phyloP scores from a whole-genome alignment of 2,113 vertebrate species.

The Calonectris borealis region DNA sequence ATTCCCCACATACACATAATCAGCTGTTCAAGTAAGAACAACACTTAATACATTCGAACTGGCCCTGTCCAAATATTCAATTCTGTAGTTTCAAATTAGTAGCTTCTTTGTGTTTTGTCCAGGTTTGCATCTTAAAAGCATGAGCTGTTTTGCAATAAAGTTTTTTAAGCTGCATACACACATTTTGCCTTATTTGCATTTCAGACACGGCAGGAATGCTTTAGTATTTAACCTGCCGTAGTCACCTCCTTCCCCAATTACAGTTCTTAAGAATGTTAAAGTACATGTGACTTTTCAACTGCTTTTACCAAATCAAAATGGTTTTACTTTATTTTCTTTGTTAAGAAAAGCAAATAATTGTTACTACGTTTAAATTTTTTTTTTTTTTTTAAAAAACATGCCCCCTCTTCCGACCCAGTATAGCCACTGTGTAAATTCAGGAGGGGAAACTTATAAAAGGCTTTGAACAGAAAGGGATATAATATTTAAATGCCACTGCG shows the following conservation, averaged over 20 bases:
- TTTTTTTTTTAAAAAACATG: too few species aligned
- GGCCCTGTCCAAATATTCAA: background rate
- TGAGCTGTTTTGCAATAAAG: background rate
- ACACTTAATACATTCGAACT: background rate
- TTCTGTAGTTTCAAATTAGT: background rate
- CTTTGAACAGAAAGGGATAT: background rate
- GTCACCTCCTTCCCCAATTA: background rate
- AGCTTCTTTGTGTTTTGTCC: background rate
- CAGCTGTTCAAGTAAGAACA: background rate
- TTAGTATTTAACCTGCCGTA: background rate
- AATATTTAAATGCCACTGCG: background rate
- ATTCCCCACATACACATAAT: background rate
- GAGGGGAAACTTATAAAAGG: background rate
- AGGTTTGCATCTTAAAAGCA: background rate
- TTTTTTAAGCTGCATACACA: background rate
- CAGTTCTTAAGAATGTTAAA: background rate
- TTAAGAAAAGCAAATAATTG: background rate
- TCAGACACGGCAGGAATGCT: background rate
- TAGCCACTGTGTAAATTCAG: background rate
- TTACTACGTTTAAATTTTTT: background rate
- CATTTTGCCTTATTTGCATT: conserved; percentile 22
- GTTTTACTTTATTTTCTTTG: background rate
- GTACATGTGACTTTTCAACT: background rate
- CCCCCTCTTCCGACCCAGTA: fast-evolving
- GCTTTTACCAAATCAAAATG: background rate